Evolutionary conservation across 2,797 vertebrate species (phyloP), one percentile per base, ranked within the genome.

Genomic region (Phataginus tricuspis): DNA sequence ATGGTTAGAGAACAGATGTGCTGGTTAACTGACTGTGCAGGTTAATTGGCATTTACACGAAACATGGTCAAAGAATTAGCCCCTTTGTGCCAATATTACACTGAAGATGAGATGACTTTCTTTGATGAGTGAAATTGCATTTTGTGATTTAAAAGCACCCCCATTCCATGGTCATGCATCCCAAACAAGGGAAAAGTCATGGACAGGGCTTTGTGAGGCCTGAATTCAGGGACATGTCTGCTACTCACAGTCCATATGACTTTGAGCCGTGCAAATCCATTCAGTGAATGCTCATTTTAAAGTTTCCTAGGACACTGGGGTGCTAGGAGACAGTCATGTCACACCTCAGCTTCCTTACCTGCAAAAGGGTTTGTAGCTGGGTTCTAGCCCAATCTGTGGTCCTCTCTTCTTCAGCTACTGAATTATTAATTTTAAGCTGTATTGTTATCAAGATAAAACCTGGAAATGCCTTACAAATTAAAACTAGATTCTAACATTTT

Each of bases 381-480:
- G 6, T 34, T 57, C 31, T 57, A 63, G n/a, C 5, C n/a, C n/a
- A 55, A 19, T 55, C 27, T 75, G n/a, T 23, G 23, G n/a, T 61
- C 29, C 42, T 95, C 16, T 69, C 25, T 49, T 83, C 51, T 53
- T 45, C 75, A 71, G 49, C 27, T 74, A 53, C 49, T 39, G 82
- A 15, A 57, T 55, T 68, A 87, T 59, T 63, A 1, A 59, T 42
- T 90, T 93, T 51, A 83, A 64, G 23, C 53, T 15, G 42, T 1
- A 45, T 7, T 69, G 55, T 51, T 53, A 84, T 23, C 16, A 92
- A 80, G 61, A 85, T 49, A 63, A 21, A 66, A 53, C 4, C 12
- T 82, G 57, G 49, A 96, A 92, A 90, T 57, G 6, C 18, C 53
- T 71, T 82, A 64, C 80, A 85, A 90, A 45, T 94, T 29, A 57